A percentile compares a stretch with the other conserved stretches of the same genome.
Conservation (phyloP, 2,888 invertebrate genomes). For the Bimastos eiseni region DNA sequence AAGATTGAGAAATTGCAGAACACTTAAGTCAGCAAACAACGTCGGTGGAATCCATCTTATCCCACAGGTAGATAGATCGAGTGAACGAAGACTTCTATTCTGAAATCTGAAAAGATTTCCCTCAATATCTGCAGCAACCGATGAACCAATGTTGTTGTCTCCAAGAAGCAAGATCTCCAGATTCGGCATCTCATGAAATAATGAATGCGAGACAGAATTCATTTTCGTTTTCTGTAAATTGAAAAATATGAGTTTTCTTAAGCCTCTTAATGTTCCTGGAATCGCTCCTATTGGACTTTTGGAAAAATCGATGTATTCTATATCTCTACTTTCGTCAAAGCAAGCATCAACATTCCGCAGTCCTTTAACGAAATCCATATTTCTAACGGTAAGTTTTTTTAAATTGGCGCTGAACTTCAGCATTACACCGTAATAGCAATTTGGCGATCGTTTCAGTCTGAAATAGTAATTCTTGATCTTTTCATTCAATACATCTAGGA, state of each 20-base stretch:
- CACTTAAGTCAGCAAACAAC: neutral
- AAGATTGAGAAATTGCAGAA: neutral
- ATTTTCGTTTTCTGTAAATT: neutral
- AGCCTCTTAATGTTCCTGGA: neutral
- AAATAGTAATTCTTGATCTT: neutral
- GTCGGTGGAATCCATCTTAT: neutral
- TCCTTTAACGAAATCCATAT: neutral
- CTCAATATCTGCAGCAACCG: neutral
- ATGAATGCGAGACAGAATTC: neutral
- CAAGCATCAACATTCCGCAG: neutral
- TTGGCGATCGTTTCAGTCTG: neutral
- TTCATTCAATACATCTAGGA: neutral
- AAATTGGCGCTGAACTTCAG: neutral
- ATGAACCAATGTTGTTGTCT: neutral
- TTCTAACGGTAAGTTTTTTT: neutral
- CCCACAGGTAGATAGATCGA: neutral
- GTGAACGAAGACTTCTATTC: neutral
- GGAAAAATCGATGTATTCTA: neutral
- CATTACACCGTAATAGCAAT: neutral
- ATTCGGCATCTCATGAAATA: conserved; percentile 7
- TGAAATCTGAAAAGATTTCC: conserved; percentile 7
- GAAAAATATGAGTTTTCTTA: neutral
- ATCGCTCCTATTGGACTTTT: neutral
- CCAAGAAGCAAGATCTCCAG: neutral
- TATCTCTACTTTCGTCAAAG: neutral